Evolutionary conservation across 2,888 invertebrate genomes (phyloP).

Genomic region (Dyspetes luteomarginatus): DNA sequence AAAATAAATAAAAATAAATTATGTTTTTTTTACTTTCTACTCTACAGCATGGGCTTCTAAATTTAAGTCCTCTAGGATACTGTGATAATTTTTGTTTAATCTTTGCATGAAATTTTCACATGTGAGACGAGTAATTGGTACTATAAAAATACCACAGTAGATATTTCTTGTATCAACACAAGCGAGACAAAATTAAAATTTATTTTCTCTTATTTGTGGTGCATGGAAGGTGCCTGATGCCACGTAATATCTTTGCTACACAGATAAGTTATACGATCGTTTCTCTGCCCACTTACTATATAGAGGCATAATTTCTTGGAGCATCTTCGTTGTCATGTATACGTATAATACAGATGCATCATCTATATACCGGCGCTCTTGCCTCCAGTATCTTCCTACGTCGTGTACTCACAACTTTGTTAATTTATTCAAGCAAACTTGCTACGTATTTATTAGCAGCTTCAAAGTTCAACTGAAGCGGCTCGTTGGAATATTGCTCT

Average conservation of each 20-base stretch:
- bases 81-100: too few relatives aligned
- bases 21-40: too few relatives aligned
- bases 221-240: background rate
- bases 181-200: slow-evolving; percentile 21
- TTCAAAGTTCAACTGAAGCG: slow-evolving; percentile 51
- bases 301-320: slow-evolving; percentile 20
- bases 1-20: too few relatives aligned
- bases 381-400: slow-evolving; percentile 36
- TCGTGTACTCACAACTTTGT: slow-evolving; percentile 56
- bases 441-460: slow-evolving; percentile 63
- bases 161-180: background rate
- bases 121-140: too few relatives aligned
- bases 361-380: slow-evolving; percentile 17
- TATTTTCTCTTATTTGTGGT: slow-evolving; percentile 25
- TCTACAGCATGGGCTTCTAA: too few relatives aligned
- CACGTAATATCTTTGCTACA: slow-evolving; percentile 25
- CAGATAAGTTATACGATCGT: slow-evolving; percentile 31
- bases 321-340: slow-evolving; percentile 30
- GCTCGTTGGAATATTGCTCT: slow-evolving; percentile 58
- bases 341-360: slow-evolving; percentile 32
- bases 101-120: too few relatives aligned
- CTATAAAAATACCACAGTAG: too few relatives aligned
- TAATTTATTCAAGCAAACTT: slow-evolving; percentile 66
- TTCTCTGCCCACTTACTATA: slow-evolving; percentile 21
- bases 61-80: too few relatives aligned